phyloP scores from a whole-genome alignment of 92 coral and sea anemone genomes.

The Micromussa lordhowensis region DNA sequence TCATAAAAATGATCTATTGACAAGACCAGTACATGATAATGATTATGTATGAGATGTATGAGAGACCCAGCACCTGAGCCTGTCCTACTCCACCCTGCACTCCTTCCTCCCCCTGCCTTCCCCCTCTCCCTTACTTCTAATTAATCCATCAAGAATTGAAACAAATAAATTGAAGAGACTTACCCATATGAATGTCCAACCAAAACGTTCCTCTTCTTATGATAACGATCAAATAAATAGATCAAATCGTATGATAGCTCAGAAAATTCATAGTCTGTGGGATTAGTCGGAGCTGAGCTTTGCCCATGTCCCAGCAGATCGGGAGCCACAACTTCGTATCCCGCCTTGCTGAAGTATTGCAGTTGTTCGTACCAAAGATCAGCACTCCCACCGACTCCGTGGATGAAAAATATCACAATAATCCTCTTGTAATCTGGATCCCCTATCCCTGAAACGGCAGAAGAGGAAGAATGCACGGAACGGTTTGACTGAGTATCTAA shows the following conservation, averaged over 20 bases:
- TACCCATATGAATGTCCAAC: constrained; percentile 99
- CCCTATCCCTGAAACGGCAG: constrained; percentile 20
- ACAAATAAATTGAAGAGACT: constrained; percentile 18
- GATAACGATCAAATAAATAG: constrained; percentile 88
- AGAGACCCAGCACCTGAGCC: too few species aligned
- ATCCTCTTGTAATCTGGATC: constrained; percentile 58
- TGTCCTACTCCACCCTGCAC: too few species aligned
- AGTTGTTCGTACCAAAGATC: constrained; percentile 95
- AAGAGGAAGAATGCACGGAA: constrained; percentile 26
- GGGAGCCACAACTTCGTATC: constrained; percentile 92
- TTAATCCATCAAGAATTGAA: too few species aligned
- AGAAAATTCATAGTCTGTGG: constrained; percentile 72
- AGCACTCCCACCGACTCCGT: constrained; percentile 97
- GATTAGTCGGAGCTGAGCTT: constrained; percentile 85
- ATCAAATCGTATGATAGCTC: constrained; percentile 85
- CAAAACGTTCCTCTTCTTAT: constrained; percentile 87
- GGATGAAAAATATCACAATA: constrained; percentile 89
- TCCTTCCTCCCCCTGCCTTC: too few species aligned
- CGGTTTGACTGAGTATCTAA: background rate
- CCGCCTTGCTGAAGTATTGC: constrained; percentile 82
- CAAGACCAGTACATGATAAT: too few species aligned
- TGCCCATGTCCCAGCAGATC: constrained; percentile 97
- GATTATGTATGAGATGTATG: too few species aligned
- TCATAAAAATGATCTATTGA: too few species aligned
- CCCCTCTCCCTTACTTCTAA: too few species aligned